Evolutionary conservation across 2,888 invertebrate species (phyloP).

Genomic region (Elegia similella): DNA sequence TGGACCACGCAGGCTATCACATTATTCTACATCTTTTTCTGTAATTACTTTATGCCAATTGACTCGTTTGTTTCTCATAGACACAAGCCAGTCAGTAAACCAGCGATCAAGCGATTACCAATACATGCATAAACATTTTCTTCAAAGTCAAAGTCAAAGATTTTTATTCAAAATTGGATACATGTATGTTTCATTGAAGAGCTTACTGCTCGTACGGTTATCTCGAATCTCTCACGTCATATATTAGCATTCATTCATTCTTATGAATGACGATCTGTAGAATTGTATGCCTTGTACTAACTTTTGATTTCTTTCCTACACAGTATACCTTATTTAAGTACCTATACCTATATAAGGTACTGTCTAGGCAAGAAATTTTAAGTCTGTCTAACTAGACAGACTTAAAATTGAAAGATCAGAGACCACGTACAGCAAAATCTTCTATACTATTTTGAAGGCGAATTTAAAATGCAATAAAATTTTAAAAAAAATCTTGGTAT

Average conservation of each 20-base stretch:
- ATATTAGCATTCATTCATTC: constrained; percentile 13
- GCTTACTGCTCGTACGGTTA: constrained; percentile 1
- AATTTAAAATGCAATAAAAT: no score
- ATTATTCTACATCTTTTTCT: not conserved
- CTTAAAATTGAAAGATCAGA: no score
- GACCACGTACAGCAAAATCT: not conserved
- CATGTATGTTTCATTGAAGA: not conserved
- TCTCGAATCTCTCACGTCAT: constrained; percentile 10
- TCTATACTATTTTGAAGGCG: not conserved
- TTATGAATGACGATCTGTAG: not conserved
- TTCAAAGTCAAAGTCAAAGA: no score
- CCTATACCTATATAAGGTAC: no score
- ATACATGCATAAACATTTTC: constrained; percentile 5
- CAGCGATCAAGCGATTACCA: constrained; percentile 11
- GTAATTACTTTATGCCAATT: not conserved
- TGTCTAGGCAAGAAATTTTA: no score
- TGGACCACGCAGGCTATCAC: no score
- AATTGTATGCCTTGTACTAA: no score
- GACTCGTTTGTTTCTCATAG: not conserved
- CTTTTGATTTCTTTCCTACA: no score
- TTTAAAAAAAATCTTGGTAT: no score
- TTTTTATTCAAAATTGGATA: no score
- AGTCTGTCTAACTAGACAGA: no score
- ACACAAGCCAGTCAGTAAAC: constrained; percentile 2
- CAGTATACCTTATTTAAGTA: no score